phyloP scores from a whole-genome alignment of 1,140 invertebrate species.

The Drosophila grimshawi region DNA sequence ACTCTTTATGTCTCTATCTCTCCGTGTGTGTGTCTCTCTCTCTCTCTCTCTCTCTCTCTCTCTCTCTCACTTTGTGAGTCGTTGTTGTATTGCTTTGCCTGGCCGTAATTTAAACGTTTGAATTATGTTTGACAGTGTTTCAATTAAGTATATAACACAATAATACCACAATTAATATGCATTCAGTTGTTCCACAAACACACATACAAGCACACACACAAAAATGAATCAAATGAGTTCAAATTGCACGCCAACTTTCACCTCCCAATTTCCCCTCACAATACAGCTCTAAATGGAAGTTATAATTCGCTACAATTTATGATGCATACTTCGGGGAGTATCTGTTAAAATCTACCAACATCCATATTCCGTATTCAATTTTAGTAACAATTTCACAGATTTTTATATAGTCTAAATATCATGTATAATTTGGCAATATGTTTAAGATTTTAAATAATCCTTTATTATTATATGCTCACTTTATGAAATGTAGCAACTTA shows the following conservation, averaged over 20 bases:
- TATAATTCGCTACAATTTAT: slow-evolving; percentile 8
- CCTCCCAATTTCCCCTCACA: background rate
- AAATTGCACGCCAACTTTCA: slow-evolving; percentile 44
- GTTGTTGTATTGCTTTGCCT: slow-evolving; percentile 85
- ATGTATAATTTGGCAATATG: background rate
- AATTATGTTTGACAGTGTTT: slow-evolving; percentile 66
- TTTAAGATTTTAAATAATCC: too few species aligned
- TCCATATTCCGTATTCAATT: background rate
- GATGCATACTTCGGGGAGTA: slow-evolving; percentile 2
- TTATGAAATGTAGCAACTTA: too few species aligned
- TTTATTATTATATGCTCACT: too few species aligned
- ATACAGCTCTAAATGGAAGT: background rate
- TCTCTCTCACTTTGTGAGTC: slow-evolving; percentile 46
- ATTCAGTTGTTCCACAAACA: slow-evolving; percentile 5
- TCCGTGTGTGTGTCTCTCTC: slow-evolving; percentile 32
- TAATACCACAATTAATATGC: slow-evolving; percentile 34
- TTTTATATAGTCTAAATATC: background rate
- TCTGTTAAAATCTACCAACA: background rate
- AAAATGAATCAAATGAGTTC: slow-evolving; percentile 7
- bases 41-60: slow-evolving; percentile 30
- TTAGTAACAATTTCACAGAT: background rate
- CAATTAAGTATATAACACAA: slow-evolving; percentile 70
- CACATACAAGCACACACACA: background rate
- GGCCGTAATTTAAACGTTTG: slow-evolving; percentile 83
- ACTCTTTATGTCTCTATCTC: slow-evolving; percentile 25